Evolutionary conservation across 2,113 vertebrate genomes (phyloP).

Genomic region (Lepus europaeus): DNA sequence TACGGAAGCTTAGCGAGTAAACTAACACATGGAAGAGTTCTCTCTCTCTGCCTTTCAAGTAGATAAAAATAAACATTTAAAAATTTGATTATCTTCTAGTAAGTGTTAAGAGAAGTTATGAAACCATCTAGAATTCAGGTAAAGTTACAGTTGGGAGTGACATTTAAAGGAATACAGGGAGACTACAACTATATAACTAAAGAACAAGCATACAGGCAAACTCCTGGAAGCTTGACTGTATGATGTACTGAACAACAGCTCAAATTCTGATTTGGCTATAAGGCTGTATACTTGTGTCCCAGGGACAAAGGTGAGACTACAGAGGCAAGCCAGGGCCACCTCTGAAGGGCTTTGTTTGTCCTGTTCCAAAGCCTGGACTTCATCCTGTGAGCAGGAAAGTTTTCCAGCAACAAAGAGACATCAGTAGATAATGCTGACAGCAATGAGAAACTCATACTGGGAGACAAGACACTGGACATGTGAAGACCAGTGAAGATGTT

Average conservation of each 20-base stretch:
- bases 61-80: background rate
- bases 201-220: background rate
- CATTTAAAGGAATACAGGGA: background rate
- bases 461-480: background rate
- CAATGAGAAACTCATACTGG: background rate
- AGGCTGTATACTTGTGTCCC: background rate
- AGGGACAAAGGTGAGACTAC: background rate
- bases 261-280: background rate
- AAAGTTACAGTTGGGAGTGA: background rate
- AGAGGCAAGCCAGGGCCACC: background rate
- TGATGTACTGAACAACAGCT: background rate
- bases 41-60: background rate
- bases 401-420: background rate
- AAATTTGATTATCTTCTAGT: background rate
- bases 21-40: no score
- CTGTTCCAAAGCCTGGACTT: background rate
- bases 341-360: background rate
- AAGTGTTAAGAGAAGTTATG: slow-evolving; percentile 28
- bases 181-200: background rate
- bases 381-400: background rate
- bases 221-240: background rate
- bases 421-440: background rate
- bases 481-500: background rate
- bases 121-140: background rate
- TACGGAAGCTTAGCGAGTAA: no score